Evolutionary conservation across 2,888 invertebrate species (phyloP).

Genomic region (Perizoma flavofasciatum): DNA sequence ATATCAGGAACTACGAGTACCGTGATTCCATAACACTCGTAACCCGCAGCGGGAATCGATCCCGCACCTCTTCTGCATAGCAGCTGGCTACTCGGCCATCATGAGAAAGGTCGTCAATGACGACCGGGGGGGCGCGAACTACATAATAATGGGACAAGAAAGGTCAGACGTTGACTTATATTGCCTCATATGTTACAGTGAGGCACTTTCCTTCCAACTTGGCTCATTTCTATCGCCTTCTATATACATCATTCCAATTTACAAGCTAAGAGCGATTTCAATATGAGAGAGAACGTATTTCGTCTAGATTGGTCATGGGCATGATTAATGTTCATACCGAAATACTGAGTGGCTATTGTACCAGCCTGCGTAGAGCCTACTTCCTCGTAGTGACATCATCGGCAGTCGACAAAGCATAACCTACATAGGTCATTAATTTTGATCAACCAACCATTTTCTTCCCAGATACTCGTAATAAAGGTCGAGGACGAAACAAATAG

Average conservation of each 20-base stretch:
- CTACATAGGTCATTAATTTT: constrained; percentile 36
- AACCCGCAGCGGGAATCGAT: too few relatives aligned
- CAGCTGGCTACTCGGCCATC: too few relatives aligned
- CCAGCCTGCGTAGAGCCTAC: constrained; percentile 1
- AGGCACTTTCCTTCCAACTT: constrained; percentile 28
- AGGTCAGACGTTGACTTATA: constrained; percentile 54
- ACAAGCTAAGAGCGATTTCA: constrained; percentile 6
- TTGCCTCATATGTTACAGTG: constrained; percentile 46
- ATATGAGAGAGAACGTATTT: constrained; percentile 9
- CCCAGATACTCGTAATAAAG: constrained; percentile 19
- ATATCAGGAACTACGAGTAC: too few relatives aligned
- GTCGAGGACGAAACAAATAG: constrained; percentile 20
- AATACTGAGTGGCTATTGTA: constrained; percentile 30
- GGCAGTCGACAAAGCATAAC: constrained; percentile 30
- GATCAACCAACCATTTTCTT: constrained; percentile 33
- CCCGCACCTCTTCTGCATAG: too few relatives aligned
- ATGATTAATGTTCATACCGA: constrained; percentile 22
- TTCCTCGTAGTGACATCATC: constrained; percentile 43
- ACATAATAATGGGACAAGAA: constrained; percentile 52
- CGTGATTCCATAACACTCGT: too few relatives aligned
- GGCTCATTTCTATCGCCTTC: constrained; percentile 8
- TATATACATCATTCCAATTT: constrained; percentile 16
- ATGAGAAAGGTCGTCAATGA: constrained; percentile 46
- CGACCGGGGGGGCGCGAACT: constrained; percentile 45
- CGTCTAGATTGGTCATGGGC: constrained; percentile 10